phyloP scores from a whole-genome alignment of 2,113 vertebrate species.

The Terrapene triunguis region DNA sequence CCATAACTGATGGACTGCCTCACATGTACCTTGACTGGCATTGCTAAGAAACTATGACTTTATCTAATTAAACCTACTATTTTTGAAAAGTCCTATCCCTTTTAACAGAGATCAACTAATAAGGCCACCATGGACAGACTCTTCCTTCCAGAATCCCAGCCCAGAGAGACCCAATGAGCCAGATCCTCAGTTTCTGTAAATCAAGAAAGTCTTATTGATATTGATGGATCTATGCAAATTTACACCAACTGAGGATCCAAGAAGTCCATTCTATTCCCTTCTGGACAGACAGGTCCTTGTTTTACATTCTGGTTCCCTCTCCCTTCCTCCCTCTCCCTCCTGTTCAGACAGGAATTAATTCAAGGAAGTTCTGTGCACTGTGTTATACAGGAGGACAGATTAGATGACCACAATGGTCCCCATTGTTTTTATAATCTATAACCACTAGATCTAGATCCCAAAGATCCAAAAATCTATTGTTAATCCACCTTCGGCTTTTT shows the following conservation, averaged over 20 bases:
- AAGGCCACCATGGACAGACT: not conserved
- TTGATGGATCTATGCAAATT: not conserved
- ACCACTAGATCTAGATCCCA: not conserved
- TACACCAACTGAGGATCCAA: not conserved
- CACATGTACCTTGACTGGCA: not conserved
- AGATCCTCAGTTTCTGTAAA: not conserved
- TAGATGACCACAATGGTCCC: not conserved
- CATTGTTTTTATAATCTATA: not conserved
- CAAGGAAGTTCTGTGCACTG: not conserved
- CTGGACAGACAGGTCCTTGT: not conserved
- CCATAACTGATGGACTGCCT: not conserved
- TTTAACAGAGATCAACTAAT: not conserved
- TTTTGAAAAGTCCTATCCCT: not conserved
- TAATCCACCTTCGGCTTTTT: not conserved
- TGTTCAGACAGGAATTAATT: not conserved
- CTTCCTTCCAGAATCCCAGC: not conserved
- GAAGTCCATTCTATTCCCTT: not conserved
- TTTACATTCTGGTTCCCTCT: not conserved
- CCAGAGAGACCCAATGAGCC: not conserved
- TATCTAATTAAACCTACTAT: not conserved
- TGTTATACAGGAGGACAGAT: not conserved
- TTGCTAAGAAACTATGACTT: not conserved
- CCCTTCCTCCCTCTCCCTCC: rapidly evolving
- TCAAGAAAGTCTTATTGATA: not conserved
- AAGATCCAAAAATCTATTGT: not conserved